Evolutionary conservation across 2,797 vertebrate species (phyloP), one percentile per base, ranked within the genome.

Genomic region (Apogon hyalosoma): DNA sequence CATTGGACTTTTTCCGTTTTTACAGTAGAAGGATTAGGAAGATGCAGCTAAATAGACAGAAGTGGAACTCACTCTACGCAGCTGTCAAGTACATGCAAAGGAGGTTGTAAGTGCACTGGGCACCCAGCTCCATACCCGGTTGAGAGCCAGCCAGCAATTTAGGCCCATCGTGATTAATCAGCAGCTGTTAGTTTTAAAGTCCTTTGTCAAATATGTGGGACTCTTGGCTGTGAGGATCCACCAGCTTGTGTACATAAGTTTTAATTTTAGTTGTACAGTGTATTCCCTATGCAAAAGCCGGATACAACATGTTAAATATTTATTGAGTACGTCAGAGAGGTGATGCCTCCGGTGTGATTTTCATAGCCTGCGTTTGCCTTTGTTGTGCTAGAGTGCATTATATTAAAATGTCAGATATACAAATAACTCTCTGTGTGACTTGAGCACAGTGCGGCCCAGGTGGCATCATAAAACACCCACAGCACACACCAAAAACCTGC

Each of bases 91-190:
- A 61, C 75, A 84, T 84, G 73, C 73, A 82, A 84, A 86, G 77
- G 76, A 87, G 84, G 60, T 62, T 86, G 71, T 86, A 85, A 87
- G 83, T 85, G 83, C 72, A 71, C 79, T 75, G 82, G 85, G 83
- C 79, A 77, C 67, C 70, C 68, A 73, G 77, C 85, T 84, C 64
- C 65, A 43, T 79, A 64, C 75, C 75, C 58, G 45, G 60, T 77
- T 83, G 83, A 89, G 78, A 85, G 82, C 70, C 73, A 85, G 82
- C 82, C 82, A 84, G 82, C 82, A 80, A 90, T 90, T 88, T 87
- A 79, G 79, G 71, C 72, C 82, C 82, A 81, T 87, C 45, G 36
- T 80, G 76, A 87, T 91, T 88, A 90, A 92, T 90, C 84, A 90
- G 86, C 87, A 90, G 82, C 88, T 90, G 87, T 83, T 90, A 63